Percentiles rank a stretch among this genome's conserved stretches.
These are phyloP conservation scores for Phenacoccus solenopsis DNA, from an alignment of 1,140 invertebrate genomes.

Conservation along the genomic window DNA sequence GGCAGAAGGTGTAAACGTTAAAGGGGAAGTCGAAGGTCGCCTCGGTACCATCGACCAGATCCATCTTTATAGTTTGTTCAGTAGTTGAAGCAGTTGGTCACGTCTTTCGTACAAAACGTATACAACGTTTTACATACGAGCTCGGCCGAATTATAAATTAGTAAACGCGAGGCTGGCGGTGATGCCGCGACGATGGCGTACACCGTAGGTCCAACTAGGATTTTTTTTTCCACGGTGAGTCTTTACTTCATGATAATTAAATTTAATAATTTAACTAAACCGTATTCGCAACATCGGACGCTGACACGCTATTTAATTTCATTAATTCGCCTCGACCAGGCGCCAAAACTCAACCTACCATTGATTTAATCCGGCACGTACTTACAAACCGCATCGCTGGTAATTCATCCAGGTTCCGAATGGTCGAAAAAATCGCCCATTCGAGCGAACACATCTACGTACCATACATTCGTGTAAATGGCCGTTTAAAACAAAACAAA, in stretches of 20 bases:
- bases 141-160: too few relatives aligned
- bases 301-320: background rate
- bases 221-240: too few relatives aligned
- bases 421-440: too few relatives aligned
- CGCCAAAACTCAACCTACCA: too few relatives aligned
- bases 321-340: background rate
- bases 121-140: too few relatives aligned
- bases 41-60: background rate
- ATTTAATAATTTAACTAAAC: background rate
- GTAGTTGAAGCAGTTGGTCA: background rate
- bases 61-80: background rate
- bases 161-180: too few relatives aligned
- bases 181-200: too few relatives aligned
- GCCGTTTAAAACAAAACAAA: background rate
- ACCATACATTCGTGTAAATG: background rate
- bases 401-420: too few relatives aligned
- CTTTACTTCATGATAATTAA: background rate
- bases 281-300: background rate
- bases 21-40: background rate
- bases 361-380: background rate
- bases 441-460: too few relatives aligned
- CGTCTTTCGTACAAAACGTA: background rate
- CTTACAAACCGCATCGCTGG: too few relatives aligned
- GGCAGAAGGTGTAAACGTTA: slow-evolving; percentile 1
- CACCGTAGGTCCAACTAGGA: too few relatives aligned